phyloP scores from a whole-genome alignment of 1,140 invertebrate species.

The Lordiphosa stackelbergi region DNA sequence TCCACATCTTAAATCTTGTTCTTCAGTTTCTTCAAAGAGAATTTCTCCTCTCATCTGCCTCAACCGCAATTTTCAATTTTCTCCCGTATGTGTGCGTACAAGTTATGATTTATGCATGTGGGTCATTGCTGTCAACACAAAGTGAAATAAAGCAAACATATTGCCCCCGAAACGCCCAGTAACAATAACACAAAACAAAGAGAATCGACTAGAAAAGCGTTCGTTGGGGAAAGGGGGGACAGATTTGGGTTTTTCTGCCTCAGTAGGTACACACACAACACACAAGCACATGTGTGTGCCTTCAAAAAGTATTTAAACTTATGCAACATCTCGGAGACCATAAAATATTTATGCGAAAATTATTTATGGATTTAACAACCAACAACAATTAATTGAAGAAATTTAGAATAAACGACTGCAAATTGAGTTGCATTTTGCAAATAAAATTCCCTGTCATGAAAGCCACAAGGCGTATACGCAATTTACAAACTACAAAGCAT shows the following conservation, averaged over 20 bases:
- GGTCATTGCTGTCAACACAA: constrained; percentile 72
- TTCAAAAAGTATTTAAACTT: constrained; percentile 51
- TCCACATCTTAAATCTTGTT: constrained; percentile 15
- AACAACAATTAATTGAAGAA: neutral
- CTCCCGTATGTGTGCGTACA: constrained; percentile 40
- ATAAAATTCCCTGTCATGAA: neutral
- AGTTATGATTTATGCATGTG: constrained; percentile 73
- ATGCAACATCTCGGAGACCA: constrained; percentile 44
- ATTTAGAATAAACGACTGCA: no score
- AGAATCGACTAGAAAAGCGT: constrained; percentile 11
- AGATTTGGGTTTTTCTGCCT: constrained; percentile 38
- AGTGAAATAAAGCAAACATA: constrained; percentile 72
- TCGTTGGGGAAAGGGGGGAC: neutral
- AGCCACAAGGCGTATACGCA: constrained; percentile 24
- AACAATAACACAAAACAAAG: constrained; percentile 40
- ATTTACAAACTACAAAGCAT: constrained; percentile 25
- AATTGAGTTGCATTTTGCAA: no score
- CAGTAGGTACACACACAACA: constrained; percentile 30
- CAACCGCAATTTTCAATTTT: constrained; percentile 12
- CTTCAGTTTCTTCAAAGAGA: constrained; percentile 3
- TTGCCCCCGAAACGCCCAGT: constrained; percentile 35
- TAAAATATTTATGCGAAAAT: constrained; percentile 46
- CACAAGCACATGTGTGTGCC: constrained; percentile 3
- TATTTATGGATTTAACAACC: constrained; percentile 48
- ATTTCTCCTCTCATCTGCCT: constrained; percentile 8